Evolutionary conservation across 1,140 invertebrate genomes (phyloP).

Genomic region (Diachasma alloeum): DNA sequence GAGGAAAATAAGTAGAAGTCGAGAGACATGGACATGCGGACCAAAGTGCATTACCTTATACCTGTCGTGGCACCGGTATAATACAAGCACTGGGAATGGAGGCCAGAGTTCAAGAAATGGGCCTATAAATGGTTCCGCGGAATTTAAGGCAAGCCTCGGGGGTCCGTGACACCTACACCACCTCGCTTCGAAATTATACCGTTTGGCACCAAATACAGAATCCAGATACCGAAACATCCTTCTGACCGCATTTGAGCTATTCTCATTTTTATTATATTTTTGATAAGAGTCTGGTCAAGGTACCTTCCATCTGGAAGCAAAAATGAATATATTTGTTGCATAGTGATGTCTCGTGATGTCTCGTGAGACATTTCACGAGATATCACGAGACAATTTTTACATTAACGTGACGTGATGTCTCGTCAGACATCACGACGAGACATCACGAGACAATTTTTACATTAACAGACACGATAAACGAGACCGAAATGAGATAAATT

Average conservation of each 20-base stretch:
- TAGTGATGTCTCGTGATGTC: too few relatives aligned
- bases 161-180: slow-evolving; percentile 19
- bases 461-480: too few relatives aligned
- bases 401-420: too few relatives aligned
- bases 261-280: too few relatives aligned
- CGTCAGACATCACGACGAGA: too few relatives aligned
- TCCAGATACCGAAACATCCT: background rate
- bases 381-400: too few relatives aligned
- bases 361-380: too few relatives aligned
- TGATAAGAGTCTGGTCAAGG: too few relatives aligned
- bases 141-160: slow-evolving; percentile 10
- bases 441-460: too few relatives aligned
- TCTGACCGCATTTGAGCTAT: background rate
- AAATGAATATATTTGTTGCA: too few relatives aligned
- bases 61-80: slow-evolving; percentile 34
- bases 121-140: slow-evolving; percentile 28
- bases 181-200: background rate
- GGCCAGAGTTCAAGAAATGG: slow-evolving; percentile 21
- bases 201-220: background rate
- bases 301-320: too few relatives aligned
- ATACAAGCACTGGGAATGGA: slow-evolving; percentile 24
- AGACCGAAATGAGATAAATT: too few relatives aligned
- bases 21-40: slow-evolving; percentile 16
- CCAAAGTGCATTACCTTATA: slow-evolving; percentile 50
- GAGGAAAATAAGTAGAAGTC: background rate